Percentiles rank a stretch among this genome's conserved stretches.
These are phyloP conservation scores for Pica pica DNA, from an alignment of 2,113 vertebrate genomes.

Conservation along the genomic window DNA sequence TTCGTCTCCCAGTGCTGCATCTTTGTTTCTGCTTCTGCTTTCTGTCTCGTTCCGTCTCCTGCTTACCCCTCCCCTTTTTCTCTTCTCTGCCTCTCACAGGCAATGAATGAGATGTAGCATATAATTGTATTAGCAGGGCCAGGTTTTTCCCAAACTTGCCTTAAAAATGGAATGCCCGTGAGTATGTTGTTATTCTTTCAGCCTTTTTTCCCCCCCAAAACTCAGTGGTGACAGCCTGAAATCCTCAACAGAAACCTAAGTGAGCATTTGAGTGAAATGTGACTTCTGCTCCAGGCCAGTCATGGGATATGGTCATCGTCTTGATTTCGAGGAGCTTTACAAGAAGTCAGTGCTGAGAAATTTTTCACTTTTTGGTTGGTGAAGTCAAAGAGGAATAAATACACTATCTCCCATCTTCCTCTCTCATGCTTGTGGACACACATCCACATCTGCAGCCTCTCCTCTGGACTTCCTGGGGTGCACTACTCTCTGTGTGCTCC, in stretches of 20 bases:
- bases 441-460: background rate
- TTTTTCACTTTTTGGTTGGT: background rate
- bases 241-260: background rate
- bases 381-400: background rate
- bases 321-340: conserved; percentile 31
- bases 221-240: background rate
- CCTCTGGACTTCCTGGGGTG: background rate
- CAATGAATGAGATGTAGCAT: background rate
- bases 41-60: background rate
- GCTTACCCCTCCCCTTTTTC: conserved; percentile 6
- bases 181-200: background rate
- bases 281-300: background rate
- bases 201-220: background rate
- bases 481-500: background rate
- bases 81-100: conserved; percentile 9
- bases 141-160: background rate
- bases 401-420: background rate
- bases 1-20: conserved; percentile 8
- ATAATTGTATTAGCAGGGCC: background rate
- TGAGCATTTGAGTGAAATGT: background rate
- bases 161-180: background rate
- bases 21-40: conserved; percentile 52
- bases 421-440: background rate
- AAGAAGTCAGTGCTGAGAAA: background rate
- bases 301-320: background rate